phyloP scores from a whole-genome alignment of 2,888 invertebrate species.

The Blastobasis adustella region DNA sequence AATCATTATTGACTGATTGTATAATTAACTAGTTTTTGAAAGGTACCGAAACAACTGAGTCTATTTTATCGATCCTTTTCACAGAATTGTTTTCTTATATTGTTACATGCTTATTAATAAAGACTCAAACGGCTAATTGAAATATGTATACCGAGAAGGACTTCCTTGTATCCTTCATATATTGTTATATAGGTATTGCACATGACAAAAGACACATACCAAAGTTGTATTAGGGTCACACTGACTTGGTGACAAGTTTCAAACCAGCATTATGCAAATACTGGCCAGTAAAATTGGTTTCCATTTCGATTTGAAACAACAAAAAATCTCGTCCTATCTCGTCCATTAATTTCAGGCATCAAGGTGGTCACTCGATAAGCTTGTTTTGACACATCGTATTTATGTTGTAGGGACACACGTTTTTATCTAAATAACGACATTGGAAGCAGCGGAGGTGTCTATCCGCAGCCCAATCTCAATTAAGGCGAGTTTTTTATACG shows the following conservation, averaged over 20 bases:
- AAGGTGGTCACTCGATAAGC: slow-evolving; percentile 64
- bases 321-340: slow-evolving; percentile 27
- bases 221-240: too few species aligned
- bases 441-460: slow-evolving; percentile 60
- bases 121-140: too few species aligned
- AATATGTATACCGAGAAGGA: too few species aligned
- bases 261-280: slow-evolving; percentile 12
- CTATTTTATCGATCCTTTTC: slow-evolving; percentile 20
- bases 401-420: slow-evolving; percentile 53
- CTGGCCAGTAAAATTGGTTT: slow-evolving; percentile 6
- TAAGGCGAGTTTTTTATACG: slow-evolving; percentile 25
- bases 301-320: slow-evolving; percentile 23
- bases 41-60: slow-evolving; percentile 24
- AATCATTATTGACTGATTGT: slow-evolving; percentile 64
- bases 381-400: slow-evolving; percentile 61
- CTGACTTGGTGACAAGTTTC: too few species aligned
- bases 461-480: slow-evolving; percentile 42
- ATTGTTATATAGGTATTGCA: too few species aligned
- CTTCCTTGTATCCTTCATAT: too few species aligned
- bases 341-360: slow-evolving; percentile 59
- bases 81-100: not conserved
- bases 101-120: too few species aligned
- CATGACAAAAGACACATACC: too few species aligned
- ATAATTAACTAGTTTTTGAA: slow-evolving; percentile 61
- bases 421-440: slow-evolving; percentile 66